Conservation (phyloP, 30 jellyfish, hydroid and myxozoan genomes). For the Clytia hemisphaerica region DNA sequence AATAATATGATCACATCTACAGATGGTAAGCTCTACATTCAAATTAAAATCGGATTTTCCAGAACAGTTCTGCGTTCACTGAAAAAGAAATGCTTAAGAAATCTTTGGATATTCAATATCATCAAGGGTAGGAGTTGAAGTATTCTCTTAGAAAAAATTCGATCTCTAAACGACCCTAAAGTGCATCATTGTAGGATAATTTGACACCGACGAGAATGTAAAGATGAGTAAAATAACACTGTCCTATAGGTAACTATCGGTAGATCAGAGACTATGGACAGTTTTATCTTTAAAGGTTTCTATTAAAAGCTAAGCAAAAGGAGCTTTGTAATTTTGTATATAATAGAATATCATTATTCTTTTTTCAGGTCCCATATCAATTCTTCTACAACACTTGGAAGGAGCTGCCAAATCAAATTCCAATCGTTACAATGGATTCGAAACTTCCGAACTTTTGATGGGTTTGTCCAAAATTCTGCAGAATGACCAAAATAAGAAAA, state of each 20-base stretch:
- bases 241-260: too few relatives aligned
- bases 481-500: conserved; percentile 52
- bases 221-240: too few relatives aligned
- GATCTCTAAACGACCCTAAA: too few relatives aligned
- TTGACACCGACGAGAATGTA: too few relatives aligned
- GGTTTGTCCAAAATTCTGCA: conserved; percentile 50
- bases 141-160: not conserved
- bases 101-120: not conserved
- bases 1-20: conserved; percentile 48
- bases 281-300: too few relatives aligned
- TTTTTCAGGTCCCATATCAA: conserved; percentile 48
- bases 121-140: not conserved
- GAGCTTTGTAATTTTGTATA: not conserved
- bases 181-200: too few relatives aligned
- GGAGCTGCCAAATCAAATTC: conserved; percentile 23
- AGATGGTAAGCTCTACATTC: too few relatives aligned
- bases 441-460: conserved; percentile 37
- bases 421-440: conserved; percentile 42
- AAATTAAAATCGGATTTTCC: too few relatives aligned
- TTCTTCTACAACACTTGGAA: conserved; percentile 17
- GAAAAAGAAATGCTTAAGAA: not conserved
- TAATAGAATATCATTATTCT: not conserved
- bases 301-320: too few relatives aligned
- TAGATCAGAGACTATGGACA: too few relatives aligned
- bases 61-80: not conserved